Evolutionary conservation across 2,888 invertebrate species (phyloP).

Genomic region (Trichogramma evanescens): DNA sequence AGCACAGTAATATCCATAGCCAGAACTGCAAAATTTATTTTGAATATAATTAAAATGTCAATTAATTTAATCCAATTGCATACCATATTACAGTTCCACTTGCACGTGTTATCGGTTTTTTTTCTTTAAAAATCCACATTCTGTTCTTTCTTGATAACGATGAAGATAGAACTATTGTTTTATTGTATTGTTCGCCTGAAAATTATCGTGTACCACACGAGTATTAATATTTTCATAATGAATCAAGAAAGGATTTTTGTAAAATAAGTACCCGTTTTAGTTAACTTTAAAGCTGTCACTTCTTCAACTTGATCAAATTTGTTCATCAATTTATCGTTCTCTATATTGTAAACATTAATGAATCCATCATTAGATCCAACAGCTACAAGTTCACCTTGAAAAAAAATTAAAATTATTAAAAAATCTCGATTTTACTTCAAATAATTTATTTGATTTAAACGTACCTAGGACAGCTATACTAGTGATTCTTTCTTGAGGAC

Average conservation of each 20-base stretch:
- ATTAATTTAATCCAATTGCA: conserved; percentile 2
- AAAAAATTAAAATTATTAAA: background rate
- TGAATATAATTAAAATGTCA: conserved; percentile 3
- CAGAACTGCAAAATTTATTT: conserved; percentile 25
- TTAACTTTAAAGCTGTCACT: conserved; percentile 26
- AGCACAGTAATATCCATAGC: conserved; percentile 26
- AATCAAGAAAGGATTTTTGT: conserved; percentile 18
- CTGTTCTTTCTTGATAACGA: conserved; percentile 20
- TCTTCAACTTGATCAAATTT: conserved; percentile 26
- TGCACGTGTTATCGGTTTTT: conserved; percentile 15
- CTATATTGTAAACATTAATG: conserved; percentile 29
- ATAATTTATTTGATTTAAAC: conserved; percentile 1
- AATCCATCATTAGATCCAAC: conserved; percentile 33
- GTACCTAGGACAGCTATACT: conserved; percentile 28
- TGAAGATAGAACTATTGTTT: conserved; percentile 21
- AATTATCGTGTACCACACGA: background rate
- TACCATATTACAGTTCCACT: conserved; percentile 28
- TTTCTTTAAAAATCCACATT: conserved; percentile 27
- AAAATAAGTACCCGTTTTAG: conserved; percentile 21
- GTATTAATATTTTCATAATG: background rate
- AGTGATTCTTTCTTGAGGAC: conserved; percentile 26
- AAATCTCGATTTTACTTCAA: background rate
- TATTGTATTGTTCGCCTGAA: conserved; percentile 16
- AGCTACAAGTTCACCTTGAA: conserved; percentile 31
- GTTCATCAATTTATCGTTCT: conserved; percentile 17